Conservation (phyloP, 2,888 invertebrate genomes). For the Plebejus argus region DNA sequence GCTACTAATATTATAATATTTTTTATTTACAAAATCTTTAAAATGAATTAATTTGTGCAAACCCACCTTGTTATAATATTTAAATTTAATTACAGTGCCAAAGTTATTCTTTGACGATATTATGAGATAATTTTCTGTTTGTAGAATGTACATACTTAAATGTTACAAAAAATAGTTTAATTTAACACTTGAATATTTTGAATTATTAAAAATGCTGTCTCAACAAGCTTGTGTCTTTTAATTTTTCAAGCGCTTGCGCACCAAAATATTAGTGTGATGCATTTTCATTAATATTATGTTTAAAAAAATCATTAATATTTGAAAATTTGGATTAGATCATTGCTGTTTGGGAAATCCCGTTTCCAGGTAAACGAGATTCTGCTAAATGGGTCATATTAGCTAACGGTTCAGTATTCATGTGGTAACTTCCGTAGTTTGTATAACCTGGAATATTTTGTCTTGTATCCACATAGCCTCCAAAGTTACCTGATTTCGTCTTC, state of each 20-base stretch:
- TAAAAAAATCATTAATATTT: neutral
- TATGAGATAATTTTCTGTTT: no score
- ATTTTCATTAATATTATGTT: neutral
- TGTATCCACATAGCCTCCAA: conserved; percentile 61
- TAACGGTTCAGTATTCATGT: conserved; percentile 48
- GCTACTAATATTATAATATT: neutral
- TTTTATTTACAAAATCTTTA: conserved; percentile 1
- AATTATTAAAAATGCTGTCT: no score
- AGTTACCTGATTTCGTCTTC: conserved; percentile 56
- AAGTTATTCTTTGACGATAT: no score
- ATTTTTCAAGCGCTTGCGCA: neutral
- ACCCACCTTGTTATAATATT: neutral
- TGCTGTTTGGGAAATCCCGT: neutral
- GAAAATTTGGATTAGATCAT: neutral
- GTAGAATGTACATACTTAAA: neutral
- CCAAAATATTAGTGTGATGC: neutral
- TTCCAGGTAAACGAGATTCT: conserved; percentile 9
- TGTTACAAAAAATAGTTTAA: neutral
- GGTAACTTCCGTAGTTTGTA: conserved; percentile 57
- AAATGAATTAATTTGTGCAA: neutral
- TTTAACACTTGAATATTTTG: neutral
- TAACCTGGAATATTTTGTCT: conserved; percentile 54
- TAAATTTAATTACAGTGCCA: no score
- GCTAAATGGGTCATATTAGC: conserved; percentile 48
- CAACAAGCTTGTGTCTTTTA: no score